Conservation (phyloP, 2,888 invertebrate species). For the Meteorus colon region DNA sequence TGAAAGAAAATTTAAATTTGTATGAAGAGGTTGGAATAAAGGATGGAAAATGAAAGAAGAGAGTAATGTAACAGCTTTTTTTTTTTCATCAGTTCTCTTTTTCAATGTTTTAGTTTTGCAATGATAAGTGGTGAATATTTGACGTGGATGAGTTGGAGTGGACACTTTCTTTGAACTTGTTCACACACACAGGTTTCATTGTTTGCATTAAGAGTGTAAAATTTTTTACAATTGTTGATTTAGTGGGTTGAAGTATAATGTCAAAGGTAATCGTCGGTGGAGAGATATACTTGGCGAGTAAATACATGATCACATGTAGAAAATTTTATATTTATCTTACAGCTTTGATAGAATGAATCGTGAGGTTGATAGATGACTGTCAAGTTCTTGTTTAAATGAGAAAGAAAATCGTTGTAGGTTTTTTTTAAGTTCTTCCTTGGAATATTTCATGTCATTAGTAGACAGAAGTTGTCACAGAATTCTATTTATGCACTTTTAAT, state of each 20-base stretch:
- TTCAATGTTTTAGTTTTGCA: not conserved
- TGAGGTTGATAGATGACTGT: too few relatives aligned
- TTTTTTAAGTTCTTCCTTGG: too few relatives aligned
- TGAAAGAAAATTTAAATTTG: not conserved
- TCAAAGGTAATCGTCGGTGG: conserved; percentile 9
- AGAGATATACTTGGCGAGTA: not conserved
- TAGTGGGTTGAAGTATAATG: not conserved
- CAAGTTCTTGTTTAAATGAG: too few relatives aligned
- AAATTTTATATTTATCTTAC: too few relatives aligned
- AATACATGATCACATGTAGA: not conserved
- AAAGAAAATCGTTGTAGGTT: too few relatives aligned
- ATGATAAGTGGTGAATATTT: not conserved
- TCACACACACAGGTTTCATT: conserved; percentile 15
- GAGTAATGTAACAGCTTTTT: too few relatives aligned
- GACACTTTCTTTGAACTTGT: conserved; percentile 4
- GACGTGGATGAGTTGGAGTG: not conserved
- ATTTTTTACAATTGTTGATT: conserved; percentile 19
- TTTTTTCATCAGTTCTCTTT: too few relatives aligned
- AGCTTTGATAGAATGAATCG: too few relatives aligned
- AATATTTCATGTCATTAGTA: too few relatives aligned
- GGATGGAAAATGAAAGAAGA: too few relatives aligned
- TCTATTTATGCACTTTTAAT: too few relatives aligned
- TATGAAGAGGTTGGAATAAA: not conserved
- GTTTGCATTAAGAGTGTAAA: conserved; percentile 11
- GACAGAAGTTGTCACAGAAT: too few relatives aligned